phyloP scores from a whole-genome alignment of 1,140 invertebrate species.

The Campodea augens region DNA sequence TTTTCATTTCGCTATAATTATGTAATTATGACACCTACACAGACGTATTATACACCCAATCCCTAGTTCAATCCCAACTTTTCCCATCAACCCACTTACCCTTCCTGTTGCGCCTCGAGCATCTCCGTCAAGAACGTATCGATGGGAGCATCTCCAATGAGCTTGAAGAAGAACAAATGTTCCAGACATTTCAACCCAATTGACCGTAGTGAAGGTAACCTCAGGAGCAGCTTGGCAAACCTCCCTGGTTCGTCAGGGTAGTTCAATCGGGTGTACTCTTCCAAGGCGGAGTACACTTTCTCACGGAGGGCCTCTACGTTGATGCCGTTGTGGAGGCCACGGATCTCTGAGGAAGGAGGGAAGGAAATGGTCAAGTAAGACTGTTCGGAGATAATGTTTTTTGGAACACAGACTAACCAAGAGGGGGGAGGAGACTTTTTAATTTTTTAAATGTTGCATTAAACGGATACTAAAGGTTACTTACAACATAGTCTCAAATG shows the following conservation, averaged over 20 bases:
- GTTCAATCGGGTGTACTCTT: conserved; percentile 75
- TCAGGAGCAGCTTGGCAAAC: conserved; percentile 81
- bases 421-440: no score
- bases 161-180: conserved; percentile 85
- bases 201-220: conserved; percentile 80
- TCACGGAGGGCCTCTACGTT: conserved; percentile 78
- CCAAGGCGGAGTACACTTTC: conserved; percentile 82
- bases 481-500: no score
- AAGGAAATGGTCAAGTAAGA: no score
- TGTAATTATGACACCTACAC: no score
- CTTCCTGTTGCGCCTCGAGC: conserved; percentile 42
- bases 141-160: conserved; percentile 57
- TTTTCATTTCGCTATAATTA: no score
- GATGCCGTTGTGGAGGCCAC: conserved; percentile 57
- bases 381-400: no score
- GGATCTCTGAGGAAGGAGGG: conserved; percentile 59
- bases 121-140: conserved; percentile 50
- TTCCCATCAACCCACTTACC: no score
- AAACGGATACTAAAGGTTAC: no score
- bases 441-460: no score
- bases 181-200: conserved; percentile 91
- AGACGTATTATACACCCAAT: no score
- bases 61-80: no score
- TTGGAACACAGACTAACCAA: no score
- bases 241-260: conserved; percentile 80